Base-by-base conservation (phyloP, 2,888 invertebrate species). In the Sminthurides aquaticus region DNA sequence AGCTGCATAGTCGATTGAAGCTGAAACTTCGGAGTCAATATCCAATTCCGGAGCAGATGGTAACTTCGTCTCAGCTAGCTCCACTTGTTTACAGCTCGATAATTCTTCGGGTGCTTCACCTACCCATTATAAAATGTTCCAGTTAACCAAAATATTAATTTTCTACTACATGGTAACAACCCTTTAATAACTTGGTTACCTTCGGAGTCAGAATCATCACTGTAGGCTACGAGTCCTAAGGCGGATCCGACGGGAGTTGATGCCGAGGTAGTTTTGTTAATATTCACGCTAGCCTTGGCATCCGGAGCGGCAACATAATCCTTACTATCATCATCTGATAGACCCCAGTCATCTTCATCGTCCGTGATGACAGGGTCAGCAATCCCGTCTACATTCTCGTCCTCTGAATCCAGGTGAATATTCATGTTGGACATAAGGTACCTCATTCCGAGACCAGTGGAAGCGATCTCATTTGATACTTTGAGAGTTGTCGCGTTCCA, bases 381-480 rank as follows among this genome's bases (percentile, higher is more conserved):
- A 52, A 25, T 49, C 3, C 66, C 65, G 2, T 54, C 62, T n/a
- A 65, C 64, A 22, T 69, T 67, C 20, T 59, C 59, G 5, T 20
- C 49, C 29, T 57, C 57, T 25, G 25, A 22, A 24, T 60, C 49
- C 18, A 22, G 20, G 2, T 2, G 59, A 60, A 18, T 64, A 57
- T 1, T 67, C 66, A 15, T 25, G 28, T 29, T 65, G 65, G 8
- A 65, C 67, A 3, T 65, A 57, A 2, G 61, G 18, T 43, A 43
- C 3, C 24, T 49, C 52, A 58, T 54, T 20, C 52, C 25, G 29
- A n/a, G n/a, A 3, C 58, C 58, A 20, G 52, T 49, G 11, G 25
- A 11, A 1, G 58, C 58, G 20, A 58, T 54, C 22, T 59, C 52
- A 25, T 59, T 29, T 49, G 34, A 58, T 20, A 64, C 25, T 3